Percentiles rank a stretch among this genome's conserved stretches.
Conservation (phyloP, 2,888 invertebrate species). For the Palloptera scutellata region DNA sequence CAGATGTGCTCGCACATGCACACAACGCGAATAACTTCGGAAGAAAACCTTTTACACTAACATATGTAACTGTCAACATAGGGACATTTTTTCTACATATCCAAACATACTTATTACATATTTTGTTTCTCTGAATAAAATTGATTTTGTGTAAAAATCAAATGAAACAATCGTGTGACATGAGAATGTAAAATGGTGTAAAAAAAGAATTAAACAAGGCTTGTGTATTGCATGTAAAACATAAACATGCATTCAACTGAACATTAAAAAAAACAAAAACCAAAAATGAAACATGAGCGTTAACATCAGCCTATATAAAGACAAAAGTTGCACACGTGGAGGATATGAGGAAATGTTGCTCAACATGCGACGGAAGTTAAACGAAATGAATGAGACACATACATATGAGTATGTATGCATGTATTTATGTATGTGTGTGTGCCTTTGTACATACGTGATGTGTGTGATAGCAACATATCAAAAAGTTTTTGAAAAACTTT, state of each 20-base stretch:
- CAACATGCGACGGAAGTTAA: constrained; percentile 29
- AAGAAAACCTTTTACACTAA: too few relatives aligned
- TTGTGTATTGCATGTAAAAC: not conserved
- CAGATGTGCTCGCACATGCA: too few relatives aligned
- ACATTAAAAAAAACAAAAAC: constrained; percentile 4
- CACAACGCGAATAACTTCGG: too few relatives aligned
- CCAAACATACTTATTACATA: too few relatives aligned
- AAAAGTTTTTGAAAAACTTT: constrained; percentile 25
- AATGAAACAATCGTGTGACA: too few relatives aligned
- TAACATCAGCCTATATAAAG: not conserved
- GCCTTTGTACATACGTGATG: not conserved
- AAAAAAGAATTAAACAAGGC: too few relatives aligned
- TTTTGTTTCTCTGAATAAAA: too few relatives aligned
- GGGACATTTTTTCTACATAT: too few relatives aligned
- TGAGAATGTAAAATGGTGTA: too few relatives aligned
- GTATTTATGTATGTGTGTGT: not conserved
- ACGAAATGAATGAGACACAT: constrained; percentile 22
- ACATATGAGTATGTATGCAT: not conserved
- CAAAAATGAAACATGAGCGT: constrained; percentile 19
- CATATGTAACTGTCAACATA: too few relatives aligned
- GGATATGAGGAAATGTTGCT: constrained; percentile 31
- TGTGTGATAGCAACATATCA: not conserved
- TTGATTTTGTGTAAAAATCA: too few relatives aligned
- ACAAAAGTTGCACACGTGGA: constrained; percentile 1
- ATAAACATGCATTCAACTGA: not conserved